phyloP scores from a whole-genome alignment of 2,797 vertebrate genomes.

The Hippocampus kuda region DNA sequence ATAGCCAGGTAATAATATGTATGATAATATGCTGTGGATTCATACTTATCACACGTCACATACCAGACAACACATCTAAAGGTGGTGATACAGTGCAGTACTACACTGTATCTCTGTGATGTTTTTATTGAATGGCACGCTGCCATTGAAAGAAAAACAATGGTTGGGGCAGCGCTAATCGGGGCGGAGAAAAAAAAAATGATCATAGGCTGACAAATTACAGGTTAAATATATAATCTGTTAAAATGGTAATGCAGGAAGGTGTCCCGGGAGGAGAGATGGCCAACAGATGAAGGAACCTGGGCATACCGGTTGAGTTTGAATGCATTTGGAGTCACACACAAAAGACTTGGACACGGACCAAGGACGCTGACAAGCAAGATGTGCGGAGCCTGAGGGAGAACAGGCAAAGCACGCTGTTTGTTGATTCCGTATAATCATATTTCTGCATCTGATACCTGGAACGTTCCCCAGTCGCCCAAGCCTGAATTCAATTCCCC shows the following conservation, averaged over 20 bases:
- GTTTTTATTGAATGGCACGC: too few relatives aligned
- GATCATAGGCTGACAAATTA: neutral
- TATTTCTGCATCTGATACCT: conserved; percentile 21
- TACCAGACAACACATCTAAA: too few relatives aligned
- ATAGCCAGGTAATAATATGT: too few relatives aligned
- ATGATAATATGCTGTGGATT: too few relatives aligned
- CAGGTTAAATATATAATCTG: neutral
- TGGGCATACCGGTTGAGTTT: neutral
- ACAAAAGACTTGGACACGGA: conserved; percentile 38
- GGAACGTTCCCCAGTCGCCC: conserved; percentile 7
- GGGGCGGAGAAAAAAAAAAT: too few relatives aligned
- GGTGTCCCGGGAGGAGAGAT: neutral
- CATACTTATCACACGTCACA: too few relatives aligned
- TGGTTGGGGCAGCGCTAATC: too few relatives aligned
- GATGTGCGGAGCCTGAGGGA: conserved; percentile 19
- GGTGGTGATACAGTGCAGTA: too few relatives aligned
- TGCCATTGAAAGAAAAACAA: too few relatives aligned
- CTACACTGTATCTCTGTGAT: too few relatives aligned
- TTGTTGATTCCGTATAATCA: conserved; percentile 35
- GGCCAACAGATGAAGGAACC: neutral
- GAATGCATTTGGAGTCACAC: conserved; percentile 17
- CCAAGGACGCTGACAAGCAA: conserved; percentile 46
- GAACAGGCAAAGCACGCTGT: conserved; percentile 20
- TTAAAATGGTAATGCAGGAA: neutral
- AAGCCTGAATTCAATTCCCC: conserved; percentile 27